Evolutionary conservation across 2,113 vertebrate species (phyloP), one percentile per base, ranked within the genome.

Genomic region (Vimba vimba): DNA sequence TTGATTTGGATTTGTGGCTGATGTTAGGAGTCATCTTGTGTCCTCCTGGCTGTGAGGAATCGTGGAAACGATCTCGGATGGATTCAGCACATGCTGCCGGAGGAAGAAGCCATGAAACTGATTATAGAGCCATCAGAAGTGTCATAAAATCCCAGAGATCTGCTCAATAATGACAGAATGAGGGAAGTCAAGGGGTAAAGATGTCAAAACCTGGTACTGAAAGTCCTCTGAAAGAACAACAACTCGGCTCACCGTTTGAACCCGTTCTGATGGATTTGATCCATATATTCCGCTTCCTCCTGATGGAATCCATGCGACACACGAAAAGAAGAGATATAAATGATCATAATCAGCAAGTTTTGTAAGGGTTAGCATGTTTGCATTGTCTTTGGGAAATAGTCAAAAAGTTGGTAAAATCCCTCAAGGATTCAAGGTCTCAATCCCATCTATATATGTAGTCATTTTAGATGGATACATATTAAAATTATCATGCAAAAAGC

Each of bases 21-120:
- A 81, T 13, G 59, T 39, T 52, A 86, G 76, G 64, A 52, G 79
- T 15, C 36, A 36, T 43, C 39, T 74, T 60, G 71, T 45, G 52
- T 60, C 15, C 5, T n/a, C 43, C 30, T 43, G 27, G 74, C 4
- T 27, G 60, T 71, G 73, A 45, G 77, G 57, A 21, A 36, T 50
- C 62, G 21, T 27, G 30, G 47, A 86, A 83, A 59, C 21, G 25
- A n/a, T 52, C 68, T 4, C 50, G 21, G 52, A 73, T 88, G 17
- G 23, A 86, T 75, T 83, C n/a, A 79, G 64, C 73, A 88, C 79
- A 82, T 82, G 87, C 25, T 36, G 60, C 47, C 43, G 79, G 82
- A 36, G 59, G 57, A 25, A 68, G 50, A 71, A 87, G 7, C 33
- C 82, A 79, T 60, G 77, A 84, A 79, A 23, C n/a, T 27, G 8